These are phyloP conservation scores for Bombus balteatus DNA, from an alignment of 1,140 invertebrate species.

Conservation along the genomic window DNA sequence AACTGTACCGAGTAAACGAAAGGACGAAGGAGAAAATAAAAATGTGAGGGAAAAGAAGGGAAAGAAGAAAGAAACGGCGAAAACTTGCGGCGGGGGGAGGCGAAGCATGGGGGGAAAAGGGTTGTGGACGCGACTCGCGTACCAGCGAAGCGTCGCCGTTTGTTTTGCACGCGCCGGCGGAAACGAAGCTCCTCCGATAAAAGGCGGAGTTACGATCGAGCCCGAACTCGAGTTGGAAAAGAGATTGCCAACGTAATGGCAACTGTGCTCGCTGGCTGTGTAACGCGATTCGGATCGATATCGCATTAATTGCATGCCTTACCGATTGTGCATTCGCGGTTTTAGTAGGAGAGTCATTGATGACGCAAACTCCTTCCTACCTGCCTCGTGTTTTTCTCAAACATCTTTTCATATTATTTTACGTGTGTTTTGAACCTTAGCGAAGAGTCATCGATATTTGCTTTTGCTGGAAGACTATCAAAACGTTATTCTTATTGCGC, in stretches of 20 bases:
- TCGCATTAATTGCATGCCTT: slow-evolving; percentile 74
- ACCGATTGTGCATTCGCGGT: slow-evolving; percentile 64
- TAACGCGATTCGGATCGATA: slow-evolving; percentile 70
- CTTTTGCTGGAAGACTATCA: too few species aligned
- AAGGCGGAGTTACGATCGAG: slow-evolving; percentile 63
- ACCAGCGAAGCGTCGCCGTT: slow-evolving; percentile 54
- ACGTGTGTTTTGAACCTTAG: too few species aligned
- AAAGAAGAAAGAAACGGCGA: neutral
- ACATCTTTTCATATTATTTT: neutral
- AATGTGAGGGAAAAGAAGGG: neutral
- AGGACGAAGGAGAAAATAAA: slow-evolving; percentile 21
- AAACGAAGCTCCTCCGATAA: slow-evolving; percentile 73
- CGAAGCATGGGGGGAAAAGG: neutral
- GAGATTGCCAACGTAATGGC: slow-evolving; percentile 62
- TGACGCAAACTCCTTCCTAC: slow-evolving; percentile 16
- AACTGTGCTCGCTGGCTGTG: slow-evolving; percentile 40
- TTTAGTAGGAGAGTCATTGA: slow-evolving; percentile 28
- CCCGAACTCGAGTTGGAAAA: slow-evolving; percentile 53
- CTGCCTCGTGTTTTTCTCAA: neutral
- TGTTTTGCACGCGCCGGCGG: slow-evolving; percentile 71
- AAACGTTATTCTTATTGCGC: neutral
- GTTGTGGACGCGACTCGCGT: slow-evolving; percentile 45
- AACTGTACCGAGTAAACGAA: slow-evolving; percentile 29
- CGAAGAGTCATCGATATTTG: too few species aligned
- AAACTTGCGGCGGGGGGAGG: neutral